Percentiles rank a stretch among this genome's conserved stretches.
Evolutionary conservation across 2,797 vertebrate species (phyloP).

Genomic region (Lagocephalus sceleratus): DNA sequence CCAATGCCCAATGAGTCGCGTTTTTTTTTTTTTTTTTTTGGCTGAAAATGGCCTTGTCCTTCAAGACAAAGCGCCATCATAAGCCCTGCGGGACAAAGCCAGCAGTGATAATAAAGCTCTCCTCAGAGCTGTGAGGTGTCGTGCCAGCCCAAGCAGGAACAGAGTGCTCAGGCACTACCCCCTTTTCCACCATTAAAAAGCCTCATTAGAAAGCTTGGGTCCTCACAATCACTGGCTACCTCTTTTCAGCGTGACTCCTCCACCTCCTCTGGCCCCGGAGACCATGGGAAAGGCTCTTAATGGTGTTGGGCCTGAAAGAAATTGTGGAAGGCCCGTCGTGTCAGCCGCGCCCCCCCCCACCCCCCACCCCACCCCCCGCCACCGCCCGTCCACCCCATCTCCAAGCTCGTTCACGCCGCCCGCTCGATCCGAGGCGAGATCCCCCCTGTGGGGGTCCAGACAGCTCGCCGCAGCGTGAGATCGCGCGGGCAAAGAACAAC

Average conservation of each 20-base stretch:
- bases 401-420: constrained; percentile 8
- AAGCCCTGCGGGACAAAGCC: constrained; percentile 30
- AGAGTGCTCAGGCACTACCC: constrained; percentile 46
- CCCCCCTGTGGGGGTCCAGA: constrained; percentile 20
- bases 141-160: constrained; percentile 42
- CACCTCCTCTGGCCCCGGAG: constrained; percentile 39
- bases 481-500: constrained; percentile 21
- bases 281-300: constrained; percentile 63
- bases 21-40: too few relatives aligned
- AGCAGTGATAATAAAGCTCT: constrained; percentile 49
- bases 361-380: constrained; percentile 45
- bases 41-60: constrained; percentile 53
- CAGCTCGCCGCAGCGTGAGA: constrained; percentile 32
- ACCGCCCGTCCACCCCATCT: constrained; percentile 30
- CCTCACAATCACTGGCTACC: constrained; percentile 50
- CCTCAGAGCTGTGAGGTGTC: constrained; percentile 27
- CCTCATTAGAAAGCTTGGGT: constrained; percentile 61
- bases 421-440: constrained; percentile 5
- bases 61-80: constrained; percentile 54
- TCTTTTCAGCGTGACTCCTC: constrained; percentile 47
- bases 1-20: constrained; percentile 15
- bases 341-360: constrained; percentile 46
- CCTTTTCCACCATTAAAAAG: constrained; percentile 50
- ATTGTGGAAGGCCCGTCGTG: constrained; percentile 59
- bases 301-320: constrained; percentile 48